phyloP scores from a whole-genome alignment of 2,888 invertebrate genomes.

The Stomorhina lunata region DNA sequence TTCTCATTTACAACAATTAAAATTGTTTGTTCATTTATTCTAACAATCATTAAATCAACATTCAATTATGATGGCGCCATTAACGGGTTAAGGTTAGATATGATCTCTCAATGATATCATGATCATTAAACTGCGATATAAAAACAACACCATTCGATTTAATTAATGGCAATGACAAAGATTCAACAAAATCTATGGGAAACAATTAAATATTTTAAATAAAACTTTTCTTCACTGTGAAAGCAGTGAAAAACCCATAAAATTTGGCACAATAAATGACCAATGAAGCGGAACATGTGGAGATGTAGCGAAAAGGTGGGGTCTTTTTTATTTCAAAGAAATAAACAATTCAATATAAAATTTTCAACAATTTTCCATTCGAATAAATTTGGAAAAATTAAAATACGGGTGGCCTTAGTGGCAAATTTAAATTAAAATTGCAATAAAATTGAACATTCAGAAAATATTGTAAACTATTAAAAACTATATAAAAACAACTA shows the following conservation, averaged over 20 bases:
- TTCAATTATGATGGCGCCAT: no score
- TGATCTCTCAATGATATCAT: slow-evolving; percentile 30
- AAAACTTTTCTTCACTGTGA: not conserved
- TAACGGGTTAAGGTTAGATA: slow-evolving; percentile 14
- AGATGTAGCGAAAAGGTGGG: not conserved
- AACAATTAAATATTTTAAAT: not conserved
- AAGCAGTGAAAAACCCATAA: not conserved
- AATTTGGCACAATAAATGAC: slow-evolving; percentile 21
- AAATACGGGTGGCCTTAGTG: not conserved
- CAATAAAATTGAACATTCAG: not conserved
- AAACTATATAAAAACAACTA: not conserved
- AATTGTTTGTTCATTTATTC: not conserved
- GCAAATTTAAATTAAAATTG: not conserved
- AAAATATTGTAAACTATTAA: not conserved
- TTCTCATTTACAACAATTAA: not conserved
- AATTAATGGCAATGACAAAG: slow-evolving; percentile 53
- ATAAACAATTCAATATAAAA: not conserved
- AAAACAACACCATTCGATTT: slow-evolving; percentile 6
- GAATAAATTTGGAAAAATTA: slow-evolving; percentile 10
- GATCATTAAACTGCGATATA: slow-evolving; percentile 26
- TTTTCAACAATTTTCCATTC: slow-evolving; percentile 27
- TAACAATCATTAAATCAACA: no score
- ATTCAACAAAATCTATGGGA: slow-evolving; percentile 5
- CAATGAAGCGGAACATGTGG: slow-evolving; percentile 28
- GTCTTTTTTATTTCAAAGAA: slow-evolving; percentile 16